These are phyloP conservation scores for Beris chalybata DNA, from an alignment of 2,888 invertebrate species.

Conservation along the genomic window DNA sequence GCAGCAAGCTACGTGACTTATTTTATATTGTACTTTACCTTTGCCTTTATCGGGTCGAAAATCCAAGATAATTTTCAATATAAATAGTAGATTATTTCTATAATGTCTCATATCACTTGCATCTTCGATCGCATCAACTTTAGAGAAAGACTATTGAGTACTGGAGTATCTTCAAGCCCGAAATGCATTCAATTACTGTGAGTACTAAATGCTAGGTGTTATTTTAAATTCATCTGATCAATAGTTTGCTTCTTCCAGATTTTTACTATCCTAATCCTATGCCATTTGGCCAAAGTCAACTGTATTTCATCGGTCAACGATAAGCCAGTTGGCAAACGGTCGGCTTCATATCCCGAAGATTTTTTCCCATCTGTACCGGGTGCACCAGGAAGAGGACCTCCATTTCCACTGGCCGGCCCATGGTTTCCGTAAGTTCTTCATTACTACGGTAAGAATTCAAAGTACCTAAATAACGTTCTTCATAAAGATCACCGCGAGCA, in stretches of 20 bases:
- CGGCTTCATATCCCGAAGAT: conserved; percentile 14
- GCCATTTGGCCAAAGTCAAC: neutral
- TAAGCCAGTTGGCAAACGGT: conserved; percentile 12
- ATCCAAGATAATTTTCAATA: neutral
- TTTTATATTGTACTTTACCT: neutral
- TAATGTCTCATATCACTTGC: conserved; percentile 4
- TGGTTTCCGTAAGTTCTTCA: conserved; percentile 21
- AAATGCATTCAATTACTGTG: conserved; percentile 24
- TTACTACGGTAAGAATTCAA: neutral
- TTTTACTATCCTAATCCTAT: neutral
- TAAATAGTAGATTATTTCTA: neutral
- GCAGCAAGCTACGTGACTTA: conserved; percentile 19
- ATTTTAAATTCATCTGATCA: neutral
- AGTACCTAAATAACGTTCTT: neutral
- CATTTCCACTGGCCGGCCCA: neutral
- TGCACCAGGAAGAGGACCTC: conserved; percentile 3
- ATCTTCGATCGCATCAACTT: conserved; percentile 12
- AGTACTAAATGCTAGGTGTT: neutral
- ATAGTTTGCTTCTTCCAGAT: conserved; percentile 4
- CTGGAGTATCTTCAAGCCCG: conserved; percentile 5
- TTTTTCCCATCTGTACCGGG: neutral
- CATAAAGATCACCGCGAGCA: conserved; percentile 6
- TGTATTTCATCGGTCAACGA: neutral
- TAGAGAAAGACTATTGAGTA: conserved; percentile 5
- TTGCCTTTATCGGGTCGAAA: neutral